Base-by-base conservation (phyloP, 2,888 invertebrate species). In the Priocnemis perturbator region DNA sequence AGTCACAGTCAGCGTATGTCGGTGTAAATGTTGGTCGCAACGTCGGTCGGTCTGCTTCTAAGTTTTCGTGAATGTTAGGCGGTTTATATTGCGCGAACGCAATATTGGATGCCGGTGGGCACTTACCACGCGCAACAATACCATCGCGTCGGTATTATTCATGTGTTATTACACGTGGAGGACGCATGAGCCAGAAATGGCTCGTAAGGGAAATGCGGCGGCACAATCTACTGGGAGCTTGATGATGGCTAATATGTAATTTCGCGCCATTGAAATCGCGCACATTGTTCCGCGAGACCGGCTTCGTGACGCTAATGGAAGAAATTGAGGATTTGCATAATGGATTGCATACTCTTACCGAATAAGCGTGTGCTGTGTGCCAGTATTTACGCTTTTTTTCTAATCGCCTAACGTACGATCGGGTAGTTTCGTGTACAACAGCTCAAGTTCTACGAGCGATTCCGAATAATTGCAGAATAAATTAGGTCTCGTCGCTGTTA, bases 131-230 rank as follows among this genome's bases (percentile, higher is more conserved):
- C 50, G 50, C 17, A 15, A 58, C 63, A 60, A 67, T 64, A 59
- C 57, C 45, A 60, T 63, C 56, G 47, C 14, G 53, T 7, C 19
- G 14, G 47, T 53, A 64, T 74, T 74, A 78, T 72, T 69, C 64
- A 57, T n/a, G 23, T 69, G 58, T 71, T 70, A 69, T 71, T 71
- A 64, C 53, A 64, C 47, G 47, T 48, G 26, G 19, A 59, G 55
- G 61, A 69, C 56, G 60, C 58, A 60, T 48, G 60, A 61, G 69
- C 69, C 66, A 61, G 72, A 65, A 73, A 67, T 66, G 67, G 67
- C 67, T 74, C 66, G 62, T 61, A 64, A 72, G 72, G 70, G 78
- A 70, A 78, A 78, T 73, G 64, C 47, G 69, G 69, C 67, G 66
- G 69, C 19, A 19, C 45, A 30, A 65, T 58, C 52, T 52, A 47